Evolutionary conservation across 2,797 vertebrate genomes (phyloP), one percentile per base, ranked within the genome.

Genomic region (Menidia menidia): DNA sequence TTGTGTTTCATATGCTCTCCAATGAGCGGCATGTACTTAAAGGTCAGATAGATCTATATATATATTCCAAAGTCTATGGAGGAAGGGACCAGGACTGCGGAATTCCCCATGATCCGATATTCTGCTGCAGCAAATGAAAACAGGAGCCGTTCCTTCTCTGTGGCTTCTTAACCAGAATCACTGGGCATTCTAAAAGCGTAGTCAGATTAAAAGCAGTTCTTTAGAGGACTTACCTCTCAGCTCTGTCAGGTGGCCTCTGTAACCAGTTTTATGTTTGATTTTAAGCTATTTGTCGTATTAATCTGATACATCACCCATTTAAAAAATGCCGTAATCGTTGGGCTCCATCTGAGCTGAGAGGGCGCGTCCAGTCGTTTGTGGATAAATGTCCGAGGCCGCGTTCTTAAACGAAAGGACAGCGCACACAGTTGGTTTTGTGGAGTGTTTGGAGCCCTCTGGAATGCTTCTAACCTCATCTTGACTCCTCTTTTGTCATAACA

Each of bases 51-150:
- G 58, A 54, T 51, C 53, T 53, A 51, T 56, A 48, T 53, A 19
- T 59, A 25, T 60, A 19, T 60, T 59, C 44, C 60, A 74, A 60
- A 60, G 72, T 73, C 66, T 77, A 71, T 75, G 75, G 52, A 69
- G 78, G 53, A 73, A 77, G 61, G 59, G 55, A 65, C 5, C 45
- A 57, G 68, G 69, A 60, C 77, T 32, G 86, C 73, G 87, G 84
- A 89, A 84, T 86, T 75, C 81, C 84, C 78, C 32, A 39, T 68
- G 32, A 72, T 55, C 73, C 52, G 41, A 51, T 68, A 70, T 58
- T 67, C 48, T 81, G 64, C 63, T 82, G 62, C 65, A 77, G 54
- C 58, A 77, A 77, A 80, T 73, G 77, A 25, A 86, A 93, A 90
- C 77, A n/a, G 32, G 82, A 93, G 77, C 69, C 75, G 43, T 74